These are phyloP conservation scores for Threskiornis aethiopicus DNA, from an alignment of 2,797 vertebrate genomes.

Conservation along the genomic window DNA sequence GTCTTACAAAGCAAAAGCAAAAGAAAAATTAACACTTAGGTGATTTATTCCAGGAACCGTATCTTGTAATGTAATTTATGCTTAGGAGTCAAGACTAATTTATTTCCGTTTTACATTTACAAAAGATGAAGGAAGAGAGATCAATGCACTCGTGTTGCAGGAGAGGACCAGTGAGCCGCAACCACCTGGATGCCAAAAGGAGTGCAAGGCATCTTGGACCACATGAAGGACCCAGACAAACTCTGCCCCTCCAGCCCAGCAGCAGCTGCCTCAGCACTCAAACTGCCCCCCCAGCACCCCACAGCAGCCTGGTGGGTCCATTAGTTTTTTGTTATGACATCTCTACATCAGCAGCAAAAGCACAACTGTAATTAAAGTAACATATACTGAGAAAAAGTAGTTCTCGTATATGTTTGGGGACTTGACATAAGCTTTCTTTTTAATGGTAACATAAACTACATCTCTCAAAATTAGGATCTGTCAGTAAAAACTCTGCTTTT, in stretches of 20 bases:
- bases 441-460: not conserved
- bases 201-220: fast-evolving
- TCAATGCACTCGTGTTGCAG: fast-evolving
- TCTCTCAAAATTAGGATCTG: not conserved
- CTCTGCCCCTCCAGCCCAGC: not conserved
- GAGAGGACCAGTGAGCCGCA: not conserved
- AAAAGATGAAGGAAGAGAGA: not conserved
- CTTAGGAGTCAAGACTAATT: not conserved
- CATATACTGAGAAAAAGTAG: not conserved
- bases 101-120: not conserved
- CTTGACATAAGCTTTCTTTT: not conserved
- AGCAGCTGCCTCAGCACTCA: not conserved
- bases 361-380: not conserved
- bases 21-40: not conserved
- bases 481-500: not conserved
- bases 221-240: not conserved
- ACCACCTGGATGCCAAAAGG: not conserved
- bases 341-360: not conserved
- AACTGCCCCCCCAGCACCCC: not conserved
- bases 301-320: no score
- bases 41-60: not conserved
- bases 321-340: not conserved
- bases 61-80: not conserved
- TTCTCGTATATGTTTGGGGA: not conserved
- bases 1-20: not conserved